phyloP scores from a whole-genome alignment of 2,888 invertebrate genomes.

The Pimpla rufipes region DNA sequence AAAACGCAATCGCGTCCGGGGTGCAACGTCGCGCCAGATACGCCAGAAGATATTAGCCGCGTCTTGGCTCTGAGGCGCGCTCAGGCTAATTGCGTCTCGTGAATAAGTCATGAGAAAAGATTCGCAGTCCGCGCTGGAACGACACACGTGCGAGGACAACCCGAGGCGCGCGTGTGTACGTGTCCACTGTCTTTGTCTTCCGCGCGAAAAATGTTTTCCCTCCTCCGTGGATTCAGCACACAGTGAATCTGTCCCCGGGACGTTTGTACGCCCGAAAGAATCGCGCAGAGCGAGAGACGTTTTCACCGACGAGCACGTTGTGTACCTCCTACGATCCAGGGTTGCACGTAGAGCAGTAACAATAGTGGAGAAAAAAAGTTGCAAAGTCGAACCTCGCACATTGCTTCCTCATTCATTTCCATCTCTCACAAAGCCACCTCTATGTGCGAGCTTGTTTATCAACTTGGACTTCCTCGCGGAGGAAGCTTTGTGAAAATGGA shows the following conservation, averaged over 20 bases:
- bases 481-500: too few species aligned
- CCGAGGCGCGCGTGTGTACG: not conserved
- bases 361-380: too few species aligned
- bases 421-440: too few species aligned
- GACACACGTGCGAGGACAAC: not conserved
- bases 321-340: not conserved
- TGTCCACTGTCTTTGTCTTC: not conserved
- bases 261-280: not conserved
- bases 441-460: too few species aligned
- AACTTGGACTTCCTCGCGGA: too few species aligned
- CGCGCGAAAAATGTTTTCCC: not conserved
- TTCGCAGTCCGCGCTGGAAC: not conserved
- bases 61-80: not conserved
- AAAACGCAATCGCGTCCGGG: not conserved
- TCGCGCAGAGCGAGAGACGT: not conserved
- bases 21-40: not conserved
- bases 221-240: not conserved
- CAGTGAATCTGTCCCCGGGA: not conserved
- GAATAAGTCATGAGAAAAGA: slow-evolving; percentile 5
- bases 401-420: too few species aligned
- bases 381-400: too few species aligned
- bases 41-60: slow-evolving; percentile 3
- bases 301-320: not conserved
- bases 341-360: too few species aligned
- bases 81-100: slow-evolving; percentile 1